Evolutionary conservation across 2,797 vertebrate species (phyloP).

Genomic region (Gorsachius magnificus): DNA sequence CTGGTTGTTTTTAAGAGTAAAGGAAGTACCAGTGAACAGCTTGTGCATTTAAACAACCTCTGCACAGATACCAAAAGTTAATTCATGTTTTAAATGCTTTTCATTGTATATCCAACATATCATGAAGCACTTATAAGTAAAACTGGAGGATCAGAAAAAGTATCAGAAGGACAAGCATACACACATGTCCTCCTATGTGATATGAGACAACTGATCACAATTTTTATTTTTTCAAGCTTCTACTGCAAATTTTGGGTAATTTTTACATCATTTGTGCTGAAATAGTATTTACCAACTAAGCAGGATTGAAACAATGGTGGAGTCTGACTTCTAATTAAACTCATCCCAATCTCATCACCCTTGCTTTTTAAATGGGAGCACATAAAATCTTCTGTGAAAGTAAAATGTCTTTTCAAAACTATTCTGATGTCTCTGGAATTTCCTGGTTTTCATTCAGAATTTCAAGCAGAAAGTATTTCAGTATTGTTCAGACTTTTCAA

Average conservation of each 20-base stretch:
- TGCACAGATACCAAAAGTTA: not conserved
- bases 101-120: not conserved
- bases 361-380: not conserved
- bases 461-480: not conserved
- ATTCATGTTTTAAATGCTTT: not conserved
- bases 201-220: not conserved
- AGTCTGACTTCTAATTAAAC: not conserved
- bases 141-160: not conserved
- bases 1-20: not conserved
- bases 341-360: not conserved
- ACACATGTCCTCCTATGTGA: not conserved
- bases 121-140: not conserved
- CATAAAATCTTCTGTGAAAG: not conserved
- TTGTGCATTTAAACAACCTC: not conserved
- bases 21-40: constrained; percentile 6
- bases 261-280: not conserved
- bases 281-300: not conserved
- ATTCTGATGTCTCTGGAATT: not conserved
- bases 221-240: not conserved
- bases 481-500: not conserved
- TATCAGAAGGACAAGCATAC: not conserved
- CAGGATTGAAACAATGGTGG: not conserved
- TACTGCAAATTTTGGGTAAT: not conserved
- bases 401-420: not conserved
- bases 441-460: not conserved